Evolutionary conservation across 2,797 vertebrate genomes (phyloP), one percentile per base, ranked within the genome.

Genomic region (Rhabdomys pumilio): DNA sequence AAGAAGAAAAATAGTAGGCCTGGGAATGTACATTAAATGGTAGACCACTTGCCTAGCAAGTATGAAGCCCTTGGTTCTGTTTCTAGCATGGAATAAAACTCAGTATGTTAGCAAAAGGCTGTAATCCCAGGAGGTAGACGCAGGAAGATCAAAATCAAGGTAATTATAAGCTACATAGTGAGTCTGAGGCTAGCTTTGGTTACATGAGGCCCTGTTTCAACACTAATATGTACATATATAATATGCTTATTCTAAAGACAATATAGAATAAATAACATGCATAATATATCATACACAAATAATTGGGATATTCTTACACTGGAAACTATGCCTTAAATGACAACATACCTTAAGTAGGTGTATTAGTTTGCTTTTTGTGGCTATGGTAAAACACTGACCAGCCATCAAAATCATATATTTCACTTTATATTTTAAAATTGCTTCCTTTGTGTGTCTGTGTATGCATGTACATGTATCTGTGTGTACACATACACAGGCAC

Each of bases 281-380:
- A 47, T 22, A 79, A 29, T 22, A 34, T n/a, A 53, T 29, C 50
- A 57, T 50, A 81, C 34, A 29, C 2, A 84, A 65, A 89, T 61
- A 61, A 41, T 17, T 59, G 20, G 47, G n/a, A 76, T 63, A 81
- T 44, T 44, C 11, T 84, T 73, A 53, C 15, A 89, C 10, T 90
- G 63, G 73, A 57, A 77, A 95, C 80, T 26, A 96, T 86, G 84
- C n/a, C 3, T 75, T 81, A n/a, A 63, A 14, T 41, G 77, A 84
- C 89, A 91, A 86, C 86, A 29, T 77, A 84, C 81, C 55, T 95
- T 91, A 91, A 91, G 31, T 83, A 31, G 3, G 53, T 77, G 75
- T 44, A 4, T 91, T 72, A 44, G 44, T 72, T 73, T 82, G 22
- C 13, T 93, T 34, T 3, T 22, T 34, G 2, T 31, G 0, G 1